Conservation (phyloP, 2,888 invertebrate genomes). For the Habroteleia sp. region DNA sequence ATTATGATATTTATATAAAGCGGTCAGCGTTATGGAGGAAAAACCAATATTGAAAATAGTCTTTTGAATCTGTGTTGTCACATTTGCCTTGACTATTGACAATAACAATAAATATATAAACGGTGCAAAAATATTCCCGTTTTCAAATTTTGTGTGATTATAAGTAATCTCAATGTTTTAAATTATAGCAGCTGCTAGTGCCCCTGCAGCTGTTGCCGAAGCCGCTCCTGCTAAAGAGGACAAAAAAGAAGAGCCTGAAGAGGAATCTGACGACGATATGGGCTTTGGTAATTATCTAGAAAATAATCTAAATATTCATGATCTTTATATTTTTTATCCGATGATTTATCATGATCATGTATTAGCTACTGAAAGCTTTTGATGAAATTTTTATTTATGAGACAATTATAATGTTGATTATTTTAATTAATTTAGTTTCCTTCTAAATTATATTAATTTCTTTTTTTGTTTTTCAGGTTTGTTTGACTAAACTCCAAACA, state of each 20-base stretch:
- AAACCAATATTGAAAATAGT: conserved; percentile 68
- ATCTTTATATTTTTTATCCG: conserved; percentile 2
- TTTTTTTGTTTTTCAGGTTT: conserved; percentile 44
- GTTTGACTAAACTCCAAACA: conserved; percentile 61
- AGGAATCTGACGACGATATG: conserved; percentile 96
- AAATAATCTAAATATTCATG: background rate
- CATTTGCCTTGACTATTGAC: conserved; percentile 16
- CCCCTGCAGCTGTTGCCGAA: conserved; percentile 85
- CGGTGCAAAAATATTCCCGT: too few species aligned
- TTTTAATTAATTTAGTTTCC: too few species aligned
- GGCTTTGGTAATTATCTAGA: conserved; percentile 88
- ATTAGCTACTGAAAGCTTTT: conserved; percentile 57
- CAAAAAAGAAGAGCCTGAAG: conserved; percentile 89
- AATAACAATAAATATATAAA: too few species aligned
- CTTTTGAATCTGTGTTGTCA: conserved; percentile 14
- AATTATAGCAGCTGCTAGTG: conserved; percentile 72
- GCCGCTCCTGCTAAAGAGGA: conserved; percentile 86
- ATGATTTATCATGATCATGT: conserved; percentile 54
- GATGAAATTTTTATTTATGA: conserved; percentile 36
- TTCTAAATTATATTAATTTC: background rate
- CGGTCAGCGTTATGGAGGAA: conserved; percentile 76
- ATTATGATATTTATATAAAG: conserved; percentile 66
- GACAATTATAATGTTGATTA: too few species aligned
- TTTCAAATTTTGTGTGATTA: too few species aligned
- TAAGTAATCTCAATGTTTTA: too few species aligned